Evolutionary conservation across 2,888 invertebrate genomes (phyloP), one percentile per base, ranked within the genome.

Genomic region (Apodemia duryi): DNA sequence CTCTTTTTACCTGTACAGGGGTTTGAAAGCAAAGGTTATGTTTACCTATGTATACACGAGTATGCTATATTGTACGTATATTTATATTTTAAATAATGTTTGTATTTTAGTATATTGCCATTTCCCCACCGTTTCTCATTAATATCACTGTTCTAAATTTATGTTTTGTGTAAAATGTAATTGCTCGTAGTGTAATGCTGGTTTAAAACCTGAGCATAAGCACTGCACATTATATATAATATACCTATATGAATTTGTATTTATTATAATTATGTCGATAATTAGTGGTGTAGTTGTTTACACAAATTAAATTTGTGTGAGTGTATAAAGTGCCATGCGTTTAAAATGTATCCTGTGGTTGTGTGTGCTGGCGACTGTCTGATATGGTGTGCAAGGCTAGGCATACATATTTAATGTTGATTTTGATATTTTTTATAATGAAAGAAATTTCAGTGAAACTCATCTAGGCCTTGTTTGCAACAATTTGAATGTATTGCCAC

Each of bases 261-360:
- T 60, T 35, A 60, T 60, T 60, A 32, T 60, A 60, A 60, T 35
- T 32, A 60, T 5, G 11, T 57, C 13, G 13, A 35, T 60, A 60
- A 35, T 32, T 35, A 60, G 60, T 60, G 13, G 60, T 35, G 13
- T 60, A 60, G 35, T 43, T 43, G 13, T 43, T 51, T 60, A 70
- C 72, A 71, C 70, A 70, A 74, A 73, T 74, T 57, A 65, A 68
- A 69, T 70, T 73, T 75, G 75, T 76, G 75, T 76, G 57, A 60
- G 32, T 60, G 57, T 73, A 72, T 74, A 72, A 71, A 70, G 76
- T 76, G 76, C 76, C 76, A 76, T 76, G 71, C 68, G 70, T 67
- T 54, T 65, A 63, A 68, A 64, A 41, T 65, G 63, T 66, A 66
- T 63, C 63, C 61, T 62, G 61, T 66, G 29, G 29, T 7, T 28